These are phyloP conservation scores for Armadillidium nasatum DNA, from an alignment of 1,140 invertebrate genomes.

Conservation along the genomic window DNA sequence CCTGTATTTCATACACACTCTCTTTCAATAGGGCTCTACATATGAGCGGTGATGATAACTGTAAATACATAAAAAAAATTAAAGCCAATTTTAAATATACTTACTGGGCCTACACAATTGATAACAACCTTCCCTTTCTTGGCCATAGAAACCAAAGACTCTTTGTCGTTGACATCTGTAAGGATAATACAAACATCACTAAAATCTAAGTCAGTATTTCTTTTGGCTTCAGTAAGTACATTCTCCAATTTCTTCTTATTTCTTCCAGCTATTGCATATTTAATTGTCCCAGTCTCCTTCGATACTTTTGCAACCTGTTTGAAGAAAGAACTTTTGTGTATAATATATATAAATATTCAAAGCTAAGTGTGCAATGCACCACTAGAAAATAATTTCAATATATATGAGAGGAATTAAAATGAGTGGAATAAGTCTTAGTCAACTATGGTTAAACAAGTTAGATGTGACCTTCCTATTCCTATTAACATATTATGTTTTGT, in stretches of 20 bases:
- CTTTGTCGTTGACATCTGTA: conserved; percentile 63
- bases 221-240: background rate
- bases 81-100: conserved; percentile 36
- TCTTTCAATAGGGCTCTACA: too few relatives aligned
- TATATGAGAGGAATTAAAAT: background rate
- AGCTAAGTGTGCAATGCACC: background rate
- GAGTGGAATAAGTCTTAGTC: too few relatives aligned
- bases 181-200: background rate
- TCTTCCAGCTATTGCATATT: background rate
- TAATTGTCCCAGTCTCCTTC: background rate
- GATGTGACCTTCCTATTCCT: background rate
- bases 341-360: background rate
- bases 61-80: too few relatives aligned
- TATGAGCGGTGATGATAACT: too few relatives aligned
- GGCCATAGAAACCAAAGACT: conserved; percentile 71
- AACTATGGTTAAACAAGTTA: too few relatives aligned
- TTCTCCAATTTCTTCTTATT: background rate
- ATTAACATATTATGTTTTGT: background rate
- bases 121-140: conserved; percentile 66
- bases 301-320: conserved; percentile 12
- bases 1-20: too few relatives aligned
- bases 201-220: background rate
- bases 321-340: background rate
- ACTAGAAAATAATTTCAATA: background rate
- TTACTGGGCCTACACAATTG: conserved; percentile 78